Base-by-base conservation (phyloP, 1,140 invertebrate species). In the Coelopa frigida region DNA sequence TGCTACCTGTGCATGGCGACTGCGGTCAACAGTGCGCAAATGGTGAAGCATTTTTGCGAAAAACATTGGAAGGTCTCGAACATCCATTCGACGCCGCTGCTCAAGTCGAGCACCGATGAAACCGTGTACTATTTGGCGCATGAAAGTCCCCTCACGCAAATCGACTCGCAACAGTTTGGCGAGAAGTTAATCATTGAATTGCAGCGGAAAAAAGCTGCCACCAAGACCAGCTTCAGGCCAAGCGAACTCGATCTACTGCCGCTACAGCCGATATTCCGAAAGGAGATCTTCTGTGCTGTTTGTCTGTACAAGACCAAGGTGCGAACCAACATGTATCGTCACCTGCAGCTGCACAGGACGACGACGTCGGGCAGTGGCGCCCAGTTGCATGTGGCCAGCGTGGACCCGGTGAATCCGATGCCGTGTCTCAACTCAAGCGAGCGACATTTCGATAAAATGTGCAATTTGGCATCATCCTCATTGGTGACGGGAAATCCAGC, bases 361-460 rank as follows among this genome's bases (percentile, higher is more conserved):
- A 37, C 20, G 24, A 20, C 21, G 2, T 12, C 8, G 3, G 24
- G 15, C 1, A 24, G n/a, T 18, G 17, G 27, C 17, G 43, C 24
- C 7, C 78, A 44, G 70, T 76, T 47, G 72, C 22, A 70, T 0
- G 78, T 81, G 3, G 74, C 82, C 2, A 72, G 79, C 51, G 78
- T 73, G 0, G 77, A 80, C 0, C 80, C 81, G 0, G 79, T 87
- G 0, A 89, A 89, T 72, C 85, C 85, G 0, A 85, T 89, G 0
- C 85, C 85, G 0, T 85, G 83, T 62, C 68, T 87, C 15, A 81
- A 85, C 38, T 80, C 80, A 24, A 84, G 82, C 46, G 85, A 87
- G 56, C 79, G 76, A 50, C 85, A 87, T 77, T 89, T 89, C 59
- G 85, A 89, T 58, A 86, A 85, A 62, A 89, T 89, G 86, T 75